These are phyloP conservation scores for Listrodromus nycthemerus DNA, from an alignment of 2,888 invertebrate genomes.

Conservation along the genomic window DNA sequence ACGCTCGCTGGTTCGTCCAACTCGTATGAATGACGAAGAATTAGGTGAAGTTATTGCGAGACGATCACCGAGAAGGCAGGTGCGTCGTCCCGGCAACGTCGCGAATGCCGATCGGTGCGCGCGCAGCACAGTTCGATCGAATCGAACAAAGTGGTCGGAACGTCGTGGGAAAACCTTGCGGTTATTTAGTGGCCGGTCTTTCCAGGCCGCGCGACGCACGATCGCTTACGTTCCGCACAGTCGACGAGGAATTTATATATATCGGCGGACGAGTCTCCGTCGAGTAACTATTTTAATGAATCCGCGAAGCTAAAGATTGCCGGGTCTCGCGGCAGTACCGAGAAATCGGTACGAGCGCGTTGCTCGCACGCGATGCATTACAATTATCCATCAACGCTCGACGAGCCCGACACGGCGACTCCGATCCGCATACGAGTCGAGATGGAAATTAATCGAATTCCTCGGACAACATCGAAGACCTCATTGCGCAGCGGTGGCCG, in stretches of 20 bases:
- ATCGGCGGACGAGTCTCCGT: conserved; percentile 15
- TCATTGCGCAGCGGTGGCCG: neutral
- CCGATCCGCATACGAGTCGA: conserved; percentile 31
- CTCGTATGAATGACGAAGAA: conserved; percentile 78
- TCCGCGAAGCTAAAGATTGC: conserved; percentile 21
- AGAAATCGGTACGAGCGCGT: conserved; percentile 16
- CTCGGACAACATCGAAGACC: neutral
- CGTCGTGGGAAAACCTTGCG: conserved; percentile 55
- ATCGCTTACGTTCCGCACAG: conserved; percentile 45
- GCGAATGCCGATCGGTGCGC: neutral
- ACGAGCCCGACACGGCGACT: conserved; percentile 17
- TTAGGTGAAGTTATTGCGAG: conserved; percentile 80
- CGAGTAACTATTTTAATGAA: conserved; percentile 54
- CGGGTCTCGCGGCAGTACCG: conserved; percentile 15
- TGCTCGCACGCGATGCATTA: conserved; percentile 44
- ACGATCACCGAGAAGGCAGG: conserved; percentile 76
- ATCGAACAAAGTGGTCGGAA: conserved; percentile 23
- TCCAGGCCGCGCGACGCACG: conserved; percentile 22
- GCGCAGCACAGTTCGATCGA: conserved; percentile 29
- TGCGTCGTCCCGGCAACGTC: conserved; percentile 21
- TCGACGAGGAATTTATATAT: conserved; percentile 49
- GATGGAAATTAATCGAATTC: conserved; percentile 42
- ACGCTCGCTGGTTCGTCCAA: conserved; percentile 76
- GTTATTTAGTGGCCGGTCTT: conserved; percentile 50
- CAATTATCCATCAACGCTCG: conserved; percentile 44